Evolutionary conservation across 2,113 vertebrate species (phyloP).

Genomic region (Notechis scutatus): DNA sequence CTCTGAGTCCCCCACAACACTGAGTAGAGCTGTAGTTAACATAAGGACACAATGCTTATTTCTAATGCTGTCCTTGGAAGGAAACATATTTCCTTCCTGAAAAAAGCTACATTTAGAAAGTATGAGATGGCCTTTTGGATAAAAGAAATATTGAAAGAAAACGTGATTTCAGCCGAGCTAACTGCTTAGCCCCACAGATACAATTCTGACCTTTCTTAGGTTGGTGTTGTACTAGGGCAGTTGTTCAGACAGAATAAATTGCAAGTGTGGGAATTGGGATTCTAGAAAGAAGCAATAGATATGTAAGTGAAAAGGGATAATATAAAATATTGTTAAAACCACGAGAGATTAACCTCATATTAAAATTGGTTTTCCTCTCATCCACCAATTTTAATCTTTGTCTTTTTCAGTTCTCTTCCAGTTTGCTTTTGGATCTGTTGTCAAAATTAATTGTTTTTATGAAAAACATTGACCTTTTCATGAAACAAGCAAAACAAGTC

Average conservation of each 20-base stretch:
- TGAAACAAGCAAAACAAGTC: not conserved
- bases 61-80: not conserved
- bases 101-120: not conserved
- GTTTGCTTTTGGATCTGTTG: not conserved
- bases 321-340: not conserved
- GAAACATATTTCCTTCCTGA: not conserved
- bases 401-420: not conserved
- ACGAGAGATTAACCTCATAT: not conserved
- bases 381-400: not conserved
- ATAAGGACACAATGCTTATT: not conserved
- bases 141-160: not conserved
- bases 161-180: not conserved
- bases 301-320: not conserved
- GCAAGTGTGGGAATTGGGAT: not conserved
- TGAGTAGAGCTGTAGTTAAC: not conserved
- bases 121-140: not conserved
- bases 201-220: not conserved
- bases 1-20: not conserved
- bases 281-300: not conserved
- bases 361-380: not conserved
- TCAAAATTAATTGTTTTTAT: constrained; percentile 2
- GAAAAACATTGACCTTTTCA: not conserved
- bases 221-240: not conserved
- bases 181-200: not conserved
- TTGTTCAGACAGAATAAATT: not conserved